A percentile compares a stretch with the other conserved stretches of the same genome.
Conservation (phyloP, 1,140 invertebrate species). For the Thaumetopoea pityocampa region DNA sequence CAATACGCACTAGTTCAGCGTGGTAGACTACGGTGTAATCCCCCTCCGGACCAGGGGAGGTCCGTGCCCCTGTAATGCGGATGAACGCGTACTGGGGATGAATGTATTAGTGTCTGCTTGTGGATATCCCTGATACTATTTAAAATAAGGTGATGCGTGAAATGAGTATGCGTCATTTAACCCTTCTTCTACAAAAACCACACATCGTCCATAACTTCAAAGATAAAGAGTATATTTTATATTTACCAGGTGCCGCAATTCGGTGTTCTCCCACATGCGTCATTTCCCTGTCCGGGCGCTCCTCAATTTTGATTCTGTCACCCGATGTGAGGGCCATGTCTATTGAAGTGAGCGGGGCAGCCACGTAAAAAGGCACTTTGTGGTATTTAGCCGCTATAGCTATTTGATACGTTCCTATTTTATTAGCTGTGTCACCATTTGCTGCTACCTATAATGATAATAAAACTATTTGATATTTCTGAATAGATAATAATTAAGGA, state of each 20-base stretch:
- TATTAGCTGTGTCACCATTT: constrained; percentile 99
- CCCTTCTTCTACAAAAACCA: constrained; percentile 5
- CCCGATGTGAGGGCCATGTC: constrained; percentile 89
- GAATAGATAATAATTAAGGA: not conserved
- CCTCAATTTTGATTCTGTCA: constrained; percentile 94
- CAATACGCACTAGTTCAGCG: too few species aligned
- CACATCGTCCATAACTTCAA: constrained; percentile 1
- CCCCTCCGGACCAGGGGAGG: too few species aligned
- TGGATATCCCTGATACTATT: too few species aligned
- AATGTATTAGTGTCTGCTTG: too few species aligned
- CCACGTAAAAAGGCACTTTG: constrained; percentile 96
- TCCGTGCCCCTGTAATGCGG: too few species aligned
- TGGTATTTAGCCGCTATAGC: constrained; percentile 95
- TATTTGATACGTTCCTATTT: constrained; percentile 99
- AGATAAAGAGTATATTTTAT: not conserved
- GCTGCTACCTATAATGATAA: constrained; percentile 80
- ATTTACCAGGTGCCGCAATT: constrained; percentile 88
- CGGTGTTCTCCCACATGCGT: constrained; percentile 88
- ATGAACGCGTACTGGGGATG: too few species aligned
- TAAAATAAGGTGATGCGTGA: too few species aligned
- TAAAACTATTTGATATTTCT: not conserved
- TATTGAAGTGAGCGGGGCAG: constrained; percentile 94
- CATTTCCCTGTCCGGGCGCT: constrained; percentile 93
- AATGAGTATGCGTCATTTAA: too few species aligned
- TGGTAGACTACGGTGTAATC: too few species aligned